phyloP scores from a whole-genome alignment of 2,113 vertebrate genomes.

The Chinchilla lanigera region DNA sequence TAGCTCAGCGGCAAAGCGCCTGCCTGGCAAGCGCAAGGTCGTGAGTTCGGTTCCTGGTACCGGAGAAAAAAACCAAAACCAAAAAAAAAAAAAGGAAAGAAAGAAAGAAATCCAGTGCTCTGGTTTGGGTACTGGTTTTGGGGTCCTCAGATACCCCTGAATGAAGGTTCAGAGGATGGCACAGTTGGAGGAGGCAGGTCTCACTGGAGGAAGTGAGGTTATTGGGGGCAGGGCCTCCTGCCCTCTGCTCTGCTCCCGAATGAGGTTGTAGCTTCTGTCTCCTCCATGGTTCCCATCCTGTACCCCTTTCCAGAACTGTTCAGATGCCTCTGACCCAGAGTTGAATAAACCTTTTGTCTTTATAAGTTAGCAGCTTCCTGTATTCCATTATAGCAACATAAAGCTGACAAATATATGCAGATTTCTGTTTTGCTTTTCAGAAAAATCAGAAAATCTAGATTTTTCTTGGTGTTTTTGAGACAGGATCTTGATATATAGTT shows the following conservation, averaged over 20 bases:
- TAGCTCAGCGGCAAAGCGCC: no score
- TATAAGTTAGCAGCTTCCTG: background rate
- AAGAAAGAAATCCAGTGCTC: background rate
- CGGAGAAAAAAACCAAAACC: no score
- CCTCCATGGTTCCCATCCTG: background rate
- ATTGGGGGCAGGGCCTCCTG: background rate
- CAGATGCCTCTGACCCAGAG: background rate
- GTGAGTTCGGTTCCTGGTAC: no score
- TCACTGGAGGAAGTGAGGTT: background rate
- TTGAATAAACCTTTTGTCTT: background rate
- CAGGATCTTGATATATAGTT: background rate
- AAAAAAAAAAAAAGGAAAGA: background rate
- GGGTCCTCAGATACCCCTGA: no score
- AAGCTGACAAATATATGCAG: background rate
- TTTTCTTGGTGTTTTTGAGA: background rate
- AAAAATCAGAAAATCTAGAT: background rate
- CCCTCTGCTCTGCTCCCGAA: background rate
- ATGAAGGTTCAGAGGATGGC: background rate
- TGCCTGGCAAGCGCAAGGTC: no score
- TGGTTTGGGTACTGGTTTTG: background rate
- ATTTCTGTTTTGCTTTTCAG: background rate
- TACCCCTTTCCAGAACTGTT: background rate
- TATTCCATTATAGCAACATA: background rate
- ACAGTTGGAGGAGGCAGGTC: background rate
- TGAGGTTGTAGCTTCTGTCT: background rate